These are phyloP conservation scores for Vimba vimba DNA, from an alignment of 2,113 vertebrate genomes.

Conservation along the genomic window DNA sequence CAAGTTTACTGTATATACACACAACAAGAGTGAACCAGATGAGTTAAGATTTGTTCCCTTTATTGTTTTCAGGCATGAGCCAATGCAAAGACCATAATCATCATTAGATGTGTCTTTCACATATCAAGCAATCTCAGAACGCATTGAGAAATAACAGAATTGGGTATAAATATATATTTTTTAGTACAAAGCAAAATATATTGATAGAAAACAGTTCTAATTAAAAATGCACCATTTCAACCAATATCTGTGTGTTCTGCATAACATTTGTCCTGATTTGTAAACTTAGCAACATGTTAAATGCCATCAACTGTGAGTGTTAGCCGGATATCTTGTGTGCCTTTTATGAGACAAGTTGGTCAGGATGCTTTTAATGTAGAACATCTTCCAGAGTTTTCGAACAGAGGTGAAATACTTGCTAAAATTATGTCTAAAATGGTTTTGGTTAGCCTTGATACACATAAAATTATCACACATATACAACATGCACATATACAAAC, in stretches of 20 bases:
- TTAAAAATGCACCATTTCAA: neutral
- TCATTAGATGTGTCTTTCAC: neutral
- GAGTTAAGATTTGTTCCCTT: neutral
- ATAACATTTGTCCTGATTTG: neutral
- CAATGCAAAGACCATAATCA: neutral
- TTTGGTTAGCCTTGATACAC: conserved; percentile 12
- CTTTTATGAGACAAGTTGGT: neutral
- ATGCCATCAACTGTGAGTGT: neutral
- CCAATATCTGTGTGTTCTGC: neutral
- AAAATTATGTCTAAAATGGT: neutral
- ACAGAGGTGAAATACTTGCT: neutral
- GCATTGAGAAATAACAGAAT: neutral
- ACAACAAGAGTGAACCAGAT: neutral
- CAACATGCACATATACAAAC: conserved; percentile 24
- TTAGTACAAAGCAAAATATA: neutral
- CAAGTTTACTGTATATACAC: conserved; percentile 78
- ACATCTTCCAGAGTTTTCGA: neutral
- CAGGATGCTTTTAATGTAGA: neutral
- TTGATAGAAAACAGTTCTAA: neutral
- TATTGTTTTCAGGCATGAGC: neutral
- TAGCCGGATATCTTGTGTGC: neutral
- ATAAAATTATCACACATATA: neutral
- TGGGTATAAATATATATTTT: neutral
- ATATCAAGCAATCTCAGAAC: neutral
- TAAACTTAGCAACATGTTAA: conserved; percentile 22